Base-by-base conservation (phyloP, 2,797 vertebrate species). In the Intellagama lesueurii region DNA sequence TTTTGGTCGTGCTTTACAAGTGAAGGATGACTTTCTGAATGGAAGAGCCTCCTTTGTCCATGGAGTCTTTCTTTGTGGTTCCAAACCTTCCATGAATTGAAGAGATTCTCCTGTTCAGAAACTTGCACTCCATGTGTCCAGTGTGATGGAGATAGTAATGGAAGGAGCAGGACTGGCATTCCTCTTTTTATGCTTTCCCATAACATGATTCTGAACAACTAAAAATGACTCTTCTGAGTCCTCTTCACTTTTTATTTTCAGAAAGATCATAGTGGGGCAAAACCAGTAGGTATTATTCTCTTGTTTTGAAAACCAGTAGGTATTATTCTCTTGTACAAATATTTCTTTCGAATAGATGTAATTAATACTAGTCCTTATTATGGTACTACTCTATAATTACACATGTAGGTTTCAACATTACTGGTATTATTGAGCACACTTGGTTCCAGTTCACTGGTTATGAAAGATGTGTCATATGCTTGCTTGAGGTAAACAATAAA, bases 401-500 rank as follows among this genome's bases (percentile, higher is more conserved):
- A 72, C 16, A 7, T 69, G 0, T 0, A 12, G 9, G 22, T 0
- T 4, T 66, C 16, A 14, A 8, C 12, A 6, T 52, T 52, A 32
- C 24, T 8, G 22, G 22, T 40, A 26, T 1, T n/a, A 1, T 0
- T n/a, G 0, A 4, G 19, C 70, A n/a, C 7, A 84, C 6, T 1
- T 4, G 4, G 17, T 64, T 5, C 0, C 0, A 0, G n/a, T 24
- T 86, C 72, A 0, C 75, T 86, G 77, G 32, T n/a, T 35, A 24
- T 30, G 81, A 80, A 0, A 24, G 3, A 88, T 52, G 75, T 0
- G 0, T 0, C 0, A 17, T 26, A 35, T 14, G 8, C 78, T 87
- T 76, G 66, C 5, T 1, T 47, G 24, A 49, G 69, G 8, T 11
- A 40, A 28, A 44, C 52, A 64, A 3, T 44, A 72, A 76, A 75